Evolutionary conservation across 2,888 invertebrate genomes (phyloP), one percentile per base, ranked within the genome.

Genomic region (Tinea pellionella): DNA sequence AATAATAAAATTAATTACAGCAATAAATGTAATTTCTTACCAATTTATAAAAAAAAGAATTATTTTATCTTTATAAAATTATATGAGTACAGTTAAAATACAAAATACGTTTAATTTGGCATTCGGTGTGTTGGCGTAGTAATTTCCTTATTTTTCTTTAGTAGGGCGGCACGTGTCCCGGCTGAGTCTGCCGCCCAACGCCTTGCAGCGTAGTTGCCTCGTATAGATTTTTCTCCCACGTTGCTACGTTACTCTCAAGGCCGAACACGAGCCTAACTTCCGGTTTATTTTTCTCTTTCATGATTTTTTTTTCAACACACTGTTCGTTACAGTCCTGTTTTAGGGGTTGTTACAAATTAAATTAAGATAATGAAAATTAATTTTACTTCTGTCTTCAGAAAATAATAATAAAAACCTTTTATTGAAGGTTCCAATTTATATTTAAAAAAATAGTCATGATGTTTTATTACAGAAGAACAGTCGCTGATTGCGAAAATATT

Each of bases 151-250:
- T 57, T 57, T 57, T 57, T 55, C 55, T 19, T 55, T 19, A 55
- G 55, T 55, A 29, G 32, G 57, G 53, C 24, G 53, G 53, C 53
- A 59, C 12, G 59, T 41, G 55, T 19, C 29, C 51, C 16, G 12
- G 16, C 15, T 12, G 19, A 53, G 53, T n/a, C 18, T 9, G 51
- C 15, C 51, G 51, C 29, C 55, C 55, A 15, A 51, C 19, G 55
- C 55, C 55, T 55, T 57, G 57, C 57, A 57, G 57, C 57, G 57
- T 57, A 57, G 57, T 57, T 53, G 24, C 53, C 67, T 74, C 72
- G 74, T 80, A 81, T 82, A 80, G 81, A 82, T 82, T 82, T 82
- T 81, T 76, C 72, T 72, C 71, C 71, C 60, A 63, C 77, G 79
- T 77, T 75, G 78, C 75, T 71, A 77, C 72, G 78, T 73, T 66